Conservation (phyloP, 2,888 invertebrate species). For the Melieria omissa region DNA sequence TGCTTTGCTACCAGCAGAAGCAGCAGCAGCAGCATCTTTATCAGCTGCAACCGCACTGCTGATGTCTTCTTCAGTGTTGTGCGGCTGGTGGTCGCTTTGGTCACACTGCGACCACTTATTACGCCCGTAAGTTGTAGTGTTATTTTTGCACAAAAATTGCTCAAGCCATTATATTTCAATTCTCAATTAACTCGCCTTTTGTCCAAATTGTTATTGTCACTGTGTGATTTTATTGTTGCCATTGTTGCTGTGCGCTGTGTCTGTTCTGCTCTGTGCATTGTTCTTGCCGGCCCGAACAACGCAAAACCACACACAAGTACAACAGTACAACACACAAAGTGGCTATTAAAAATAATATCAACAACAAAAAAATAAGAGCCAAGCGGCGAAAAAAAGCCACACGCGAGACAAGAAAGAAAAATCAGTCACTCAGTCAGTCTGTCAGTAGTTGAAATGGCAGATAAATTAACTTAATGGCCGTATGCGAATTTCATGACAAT, state of each 20-base stretch:
- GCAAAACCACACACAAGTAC: background rate
- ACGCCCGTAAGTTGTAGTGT: background rate
- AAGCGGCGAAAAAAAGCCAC: too few relatives aligned
- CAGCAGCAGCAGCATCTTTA: too few relatives aligned
- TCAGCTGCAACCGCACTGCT: background rate
- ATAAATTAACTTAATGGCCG: constrained; percentile 37
- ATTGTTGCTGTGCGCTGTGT: background rate
- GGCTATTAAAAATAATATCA: background rate
- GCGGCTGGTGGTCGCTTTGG: background rate
- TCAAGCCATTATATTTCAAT: background rate
- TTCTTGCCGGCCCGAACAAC: background rate
- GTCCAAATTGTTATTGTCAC: constrained; percentile 36
- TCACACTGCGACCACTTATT: constrained; percentile 16
- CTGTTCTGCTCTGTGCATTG: background rate
- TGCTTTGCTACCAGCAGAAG: too few relatives aligned
- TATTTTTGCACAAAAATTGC: background rate
- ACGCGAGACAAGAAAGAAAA: constrained; percentile 15
- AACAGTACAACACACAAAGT: background rate
- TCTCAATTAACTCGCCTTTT: constrained; percentile 24
- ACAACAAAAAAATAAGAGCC: background rate
- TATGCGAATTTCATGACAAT: constrained; percentile 26
- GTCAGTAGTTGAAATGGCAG: constrained; percentile 50
- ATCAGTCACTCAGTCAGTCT: constrained; percentile 47
- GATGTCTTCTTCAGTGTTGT: background rate
- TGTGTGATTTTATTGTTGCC: background rate